Evolutionary conservation across 2,888 invertebrate genomes (phyloP).

Genomic region (Harpalus rufipes): DNA sequence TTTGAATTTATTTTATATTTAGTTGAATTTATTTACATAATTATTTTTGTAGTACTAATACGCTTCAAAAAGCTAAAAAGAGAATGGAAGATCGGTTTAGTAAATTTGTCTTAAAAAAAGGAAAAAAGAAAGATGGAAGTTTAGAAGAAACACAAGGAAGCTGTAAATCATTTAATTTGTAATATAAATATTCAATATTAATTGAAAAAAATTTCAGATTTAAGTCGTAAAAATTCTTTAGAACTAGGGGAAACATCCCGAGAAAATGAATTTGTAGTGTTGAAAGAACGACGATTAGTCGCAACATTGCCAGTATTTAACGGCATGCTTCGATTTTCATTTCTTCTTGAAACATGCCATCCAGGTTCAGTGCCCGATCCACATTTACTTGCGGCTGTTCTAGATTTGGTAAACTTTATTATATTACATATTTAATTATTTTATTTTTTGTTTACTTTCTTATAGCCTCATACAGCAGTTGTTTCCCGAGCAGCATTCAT

Average conservation of each 20-base stretch:
- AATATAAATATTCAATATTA: not conserved
- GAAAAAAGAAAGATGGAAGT: constrained; percentile 93
- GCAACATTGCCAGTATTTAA: constrained; percentile 87
- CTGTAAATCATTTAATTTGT: constrained; percentile 78
- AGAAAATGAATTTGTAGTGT: constrained; percentile 92
- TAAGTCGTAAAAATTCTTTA: constrained; percentile 89
- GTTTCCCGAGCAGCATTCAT: constrained; percentile 94
- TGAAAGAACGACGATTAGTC: constrained; percentile 93
- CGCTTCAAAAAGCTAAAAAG: constrained; percentile 89
- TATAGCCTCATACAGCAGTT: constrained; percentile 94
- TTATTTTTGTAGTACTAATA: constrained; percentile 76
- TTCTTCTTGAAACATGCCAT: constrained; percentile 95
- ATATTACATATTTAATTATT: constrained; percentile 19
- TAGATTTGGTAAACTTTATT: constrained; percentile 88
- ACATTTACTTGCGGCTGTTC: constrained; percentile 93
- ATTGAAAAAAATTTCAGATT: constrained; percentile 76
- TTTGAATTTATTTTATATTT: constrained; percentile 60
- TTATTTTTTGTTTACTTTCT: constrained; percentile 52
- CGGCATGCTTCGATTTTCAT: constrained; percentile 94
- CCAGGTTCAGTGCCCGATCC: constrained; percentile 98
- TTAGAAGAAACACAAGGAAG: constrained; percentile 91
- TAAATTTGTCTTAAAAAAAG: constrained; percentile 90
- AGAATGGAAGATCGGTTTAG: constrained; percentile 94
- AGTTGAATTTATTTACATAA: constrained; percentile 20
- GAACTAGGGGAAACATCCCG: constrained; percentile 89